Conservation (phyloP, 2,888 invertebrate genomes). For the Platycheirus rosarum region DNA sequence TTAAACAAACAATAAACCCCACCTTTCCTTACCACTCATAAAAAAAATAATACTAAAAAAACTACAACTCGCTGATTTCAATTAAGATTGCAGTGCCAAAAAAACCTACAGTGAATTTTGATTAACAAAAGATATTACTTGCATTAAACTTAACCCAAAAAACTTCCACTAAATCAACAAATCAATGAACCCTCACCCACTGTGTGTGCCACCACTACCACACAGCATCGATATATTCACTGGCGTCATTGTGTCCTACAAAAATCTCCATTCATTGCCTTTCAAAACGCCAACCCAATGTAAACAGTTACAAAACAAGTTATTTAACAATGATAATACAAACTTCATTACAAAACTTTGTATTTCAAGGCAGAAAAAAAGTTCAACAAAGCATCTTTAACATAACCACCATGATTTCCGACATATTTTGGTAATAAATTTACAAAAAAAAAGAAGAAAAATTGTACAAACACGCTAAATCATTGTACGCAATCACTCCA, state of each 20-base stretch:
- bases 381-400: slow-evolving; percentile 65
- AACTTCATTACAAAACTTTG: slow-evolving; percentile 46
- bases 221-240: not conserved
- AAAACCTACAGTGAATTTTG: slow-evolving; percentile 20
- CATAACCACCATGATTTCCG: slow-evolving; percentile 52
- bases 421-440: slow-evolving; percentile 38
- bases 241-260: slow-evolving; percentile 36
- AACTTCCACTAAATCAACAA: slow-evolving; percentile 35
- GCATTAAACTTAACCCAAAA: slow-evolving; percentile 32
- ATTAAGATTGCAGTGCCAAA: slow-evolving; percentile 20
- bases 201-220: not conserved
- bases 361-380: slow-evolving; percentile 14
- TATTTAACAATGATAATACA: slow-evolving; percentile 40
- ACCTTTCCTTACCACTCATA: slow-evolving; percentile 4
- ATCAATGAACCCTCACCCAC: slow-evolving; percentile 54
- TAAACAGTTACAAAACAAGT: slow-evolving; percentile 68
- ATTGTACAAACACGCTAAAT: slow-evolving; percentile 38
- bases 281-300: slow-evolving; percentile 14
- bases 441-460: slow-evolving; percentile 36
- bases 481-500: slow-evolving; percentile 62
- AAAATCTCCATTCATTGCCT: slow-evolving; percentile 11
- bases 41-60: not conserved
- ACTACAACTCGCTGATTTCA: slow-evolving; percentile 21
- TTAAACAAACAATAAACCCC: too few species aligned
- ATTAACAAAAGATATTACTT: slow-evolving; percentile 31